Percentiles rank a stretch among this genome's conserved stretches.
phyloP scores from a whole-genome alignment of 2,113 vertebrate species.

The Bubo scandiacus region DNA sequence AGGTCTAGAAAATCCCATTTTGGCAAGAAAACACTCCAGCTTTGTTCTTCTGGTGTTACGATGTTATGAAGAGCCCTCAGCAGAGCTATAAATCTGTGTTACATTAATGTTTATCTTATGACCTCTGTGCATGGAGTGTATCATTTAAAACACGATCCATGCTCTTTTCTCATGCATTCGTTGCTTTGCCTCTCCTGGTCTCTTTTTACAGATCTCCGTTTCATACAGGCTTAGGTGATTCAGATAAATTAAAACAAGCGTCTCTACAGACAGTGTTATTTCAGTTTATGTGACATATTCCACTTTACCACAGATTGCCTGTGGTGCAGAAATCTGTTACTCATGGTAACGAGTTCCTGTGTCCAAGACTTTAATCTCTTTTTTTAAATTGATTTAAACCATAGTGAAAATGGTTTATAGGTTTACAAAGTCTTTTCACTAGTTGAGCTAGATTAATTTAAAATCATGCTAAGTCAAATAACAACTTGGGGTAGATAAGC shows the following conservation, averaged over 20 bases:
- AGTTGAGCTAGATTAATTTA: conserved; percentile 44
- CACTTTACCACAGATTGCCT: background rate
- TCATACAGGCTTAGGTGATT: background rate
- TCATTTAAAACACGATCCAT: background rate
- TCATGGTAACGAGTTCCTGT: background rate
- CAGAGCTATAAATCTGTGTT: background rate
- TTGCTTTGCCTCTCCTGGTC: background rate
- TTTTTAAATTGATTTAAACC: conserved; percentile 5
- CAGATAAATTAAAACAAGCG: conserved; percentile 16
- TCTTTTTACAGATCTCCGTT: background rate
- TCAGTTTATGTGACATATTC: conserved; percentile 31
- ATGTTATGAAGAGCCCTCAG: background rate
- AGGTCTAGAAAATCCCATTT: conserved; percentile 19
- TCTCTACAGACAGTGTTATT: conserved; percentile 25
- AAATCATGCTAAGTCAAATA: conserved; percentile 18
- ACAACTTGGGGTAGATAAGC: background rate
- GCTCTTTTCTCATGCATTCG: background rate
- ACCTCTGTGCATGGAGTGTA: background rate
- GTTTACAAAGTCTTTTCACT: conserved; percentile 22
- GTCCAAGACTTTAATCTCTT: conserved; percentile 22
- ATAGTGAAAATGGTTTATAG: background rate
- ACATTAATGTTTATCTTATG: background rate
- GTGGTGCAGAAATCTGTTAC: conserved; percentile 40
- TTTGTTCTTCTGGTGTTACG: background rate
- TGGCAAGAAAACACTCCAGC: conserved; percentile 12